Base-by-base conservation (phyloP, 2,888 invertebrate genomes). In the Apamea anceps region DNA sequence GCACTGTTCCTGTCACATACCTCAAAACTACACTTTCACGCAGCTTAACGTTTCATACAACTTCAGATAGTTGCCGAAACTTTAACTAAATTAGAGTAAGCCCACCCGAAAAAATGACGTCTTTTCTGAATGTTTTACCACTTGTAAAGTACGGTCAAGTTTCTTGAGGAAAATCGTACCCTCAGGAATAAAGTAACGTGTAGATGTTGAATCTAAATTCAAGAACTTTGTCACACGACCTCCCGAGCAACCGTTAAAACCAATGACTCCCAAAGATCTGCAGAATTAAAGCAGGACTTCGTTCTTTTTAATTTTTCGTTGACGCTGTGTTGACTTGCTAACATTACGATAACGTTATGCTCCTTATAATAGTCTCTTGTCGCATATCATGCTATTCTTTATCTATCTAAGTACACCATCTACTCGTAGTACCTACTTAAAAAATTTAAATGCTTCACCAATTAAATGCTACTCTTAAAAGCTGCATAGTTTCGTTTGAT, bases 1-100 rank as follows among this genome's bases (percentile, higher is more conserved):
- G 80, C 62, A 72, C 82, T 82, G 85, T 84, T 88, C 89, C 88
- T 89, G 90, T 90, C 89, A 87, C 87, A 87, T 87, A 79, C 83
- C 85, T 86, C 84, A 86, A 85, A 72, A 85, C 73, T 67, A 73
- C 80, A 75, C 72, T 87, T 86, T 84, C 81, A 79, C 72, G 81
- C 72, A 70, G 66, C 68, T 77, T 78, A 65, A 85, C 72, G 75
- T 72, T 79, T 75, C 72, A 72, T 81, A 75, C 37, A 80, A 85
- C 63, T 81, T 74, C 54, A 79, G 60, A 72, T 57, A 80, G 71
- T 78, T 66, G 28, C 62, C 42, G 48, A 37, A 80, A 85, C 74
- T 81, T 79, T 68, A 77, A 86, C 77, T 76, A 79, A 81, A 82
- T 75, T 68, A 62, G n/a, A 77, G 66, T 48, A 80, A 79, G 13